A percentile compares a stretch with the other conserved stretches of the same genome.
Evolutionary conservation across 2,797 vertebrate genomes (phyloP).

Genomic region (Cyclopterus lumpus): DNA sequence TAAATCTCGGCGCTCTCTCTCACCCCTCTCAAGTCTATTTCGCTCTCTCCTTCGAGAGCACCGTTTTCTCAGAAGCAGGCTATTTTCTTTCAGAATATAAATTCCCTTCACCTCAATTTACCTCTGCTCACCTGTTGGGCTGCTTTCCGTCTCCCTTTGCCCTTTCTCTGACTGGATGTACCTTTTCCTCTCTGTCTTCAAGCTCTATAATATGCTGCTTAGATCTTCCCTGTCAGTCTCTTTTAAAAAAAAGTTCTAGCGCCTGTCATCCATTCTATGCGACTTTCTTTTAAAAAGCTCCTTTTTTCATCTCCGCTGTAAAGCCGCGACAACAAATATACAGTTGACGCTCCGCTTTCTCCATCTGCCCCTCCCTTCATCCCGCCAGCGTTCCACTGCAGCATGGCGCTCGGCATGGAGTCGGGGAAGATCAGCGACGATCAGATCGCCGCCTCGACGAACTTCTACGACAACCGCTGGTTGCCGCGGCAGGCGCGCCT

Average conservation of each 20-base stretch:
- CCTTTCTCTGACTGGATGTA: conserved; percentile 38
- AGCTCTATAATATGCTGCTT: conserved; percentile 21
- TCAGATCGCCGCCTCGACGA: conserved; percentile 92
- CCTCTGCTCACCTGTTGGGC: conserved; percentile 54
- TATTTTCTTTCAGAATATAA: conserved; percentile 68
- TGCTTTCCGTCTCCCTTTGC: conserved; percentile 26
- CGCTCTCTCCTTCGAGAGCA: conserved; percentile 45
- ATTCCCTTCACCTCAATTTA: conserved; percentile 70
- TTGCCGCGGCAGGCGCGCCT: conserved; percentile 93
- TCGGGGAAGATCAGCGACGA: conserved; percentile 94
- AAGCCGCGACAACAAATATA: not conserved
- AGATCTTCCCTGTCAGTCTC: conserved; percentile 15
- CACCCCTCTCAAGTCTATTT: conserved; percentile 36
- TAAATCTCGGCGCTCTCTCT: conserved; percentile 44
- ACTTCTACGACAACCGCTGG: conserved; percentile 92
- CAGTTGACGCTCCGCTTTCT: conserved; percentile 73
- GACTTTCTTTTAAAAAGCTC: not conserved
- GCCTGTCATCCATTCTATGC: conserved; percentile 4
- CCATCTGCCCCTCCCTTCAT: conserved; percentile 36
- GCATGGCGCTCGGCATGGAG: conserved; percentile 92
- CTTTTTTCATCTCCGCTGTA: not conserved
- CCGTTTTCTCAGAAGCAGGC: conserved; percentile 44
- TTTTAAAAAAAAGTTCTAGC: conserved; percentile 3
- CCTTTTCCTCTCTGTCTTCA: conserved; percentile 16
- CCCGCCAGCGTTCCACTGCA: conserved; percentile 92